These are phyloP conservation scores for Clangula hyemalis DNA, from an alignment of 2,797 vertebrate species.

Conservation along the genomic window DNA sequence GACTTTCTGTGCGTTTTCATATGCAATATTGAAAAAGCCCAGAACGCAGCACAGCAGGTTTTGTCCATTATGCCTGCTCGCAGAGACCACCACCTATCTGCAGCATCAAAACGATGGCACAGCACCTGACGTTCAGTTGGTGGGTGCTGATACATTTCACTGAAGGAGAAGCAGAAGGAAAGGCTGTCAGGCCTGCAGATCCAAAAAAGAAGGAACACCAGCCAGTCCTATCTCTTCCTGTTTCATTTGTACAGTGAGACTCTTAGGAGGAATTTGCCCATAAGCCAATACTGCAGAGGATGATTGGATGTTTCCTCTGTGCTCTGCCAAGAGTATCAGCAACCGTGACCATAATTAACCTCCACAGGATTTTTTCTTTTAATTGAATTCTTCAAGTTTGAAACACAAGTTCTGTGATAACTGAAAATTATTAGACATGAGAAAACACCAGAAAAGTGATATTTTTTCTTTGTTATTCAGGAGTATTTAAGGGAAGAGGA, in stretches of 20 bases:
- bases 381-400: background rate
- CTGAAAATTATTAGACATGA: background rate
- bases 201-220: background rate
- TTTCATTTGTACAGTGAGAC: background rate
- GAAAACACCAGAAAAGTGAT: background rate
- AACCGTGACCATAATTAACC: background rate
- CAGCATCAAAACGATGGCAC: background rate
- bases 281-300: background rate
- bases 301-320: background rate
- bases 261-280: background rate
- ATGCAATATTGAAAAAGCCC: background rate
- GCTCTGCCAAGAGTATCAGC: background rate
- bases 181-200: background rate
- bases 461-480: background rate
- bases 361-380: background rate
- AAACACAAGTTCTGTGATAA: background rate
- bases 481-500: background rate
- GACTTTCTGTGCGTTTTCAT: background rate
- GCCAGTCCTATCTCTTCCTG: background rate
- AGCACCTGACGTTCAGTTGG: background rate
- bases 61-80: background rate
- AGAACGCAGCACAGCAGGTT: background rate
- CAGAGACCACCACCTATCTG: accelerated
- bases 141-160: background rate
- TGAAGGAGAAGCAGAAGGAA: background rate